Base-by-base conservation (phyloP, 1,140 invertebrate species). In the Camponotus vicinus region DNA sequence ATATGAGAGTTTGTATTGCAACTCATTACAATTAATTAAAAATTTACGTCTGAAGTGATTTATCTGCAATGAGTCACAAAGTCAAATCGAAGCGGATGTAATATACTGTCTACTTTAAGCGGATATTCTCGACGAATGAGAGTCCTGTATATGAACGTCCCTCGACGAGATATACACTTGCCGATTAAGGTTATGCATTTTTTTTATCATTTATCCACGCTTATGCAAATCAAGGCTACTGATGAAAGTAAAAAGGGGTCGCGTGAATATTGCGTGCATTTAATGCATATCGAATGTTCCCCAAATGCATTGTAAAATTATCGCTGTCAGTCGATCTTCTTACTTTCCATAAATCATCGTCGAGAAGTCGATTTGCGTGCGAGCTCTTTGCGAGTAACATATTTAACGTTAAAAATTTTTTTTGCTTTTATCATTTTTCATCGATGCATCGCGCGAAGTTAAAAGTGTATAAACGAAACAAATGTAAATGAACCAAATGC, bases 181-280 rank as follows among this genome's bases (percentile, higher is more conserved):
- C 42, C 42, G 76, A 79, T 79, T 79, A 79, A 79, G 76, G 76
- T 37, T 67, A 37, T 32, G 18, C 63, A 32, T 15, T 52, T 79
- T 78, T 21, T 49, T 79, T 67, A 79, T 79, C 34, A 52, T 52
- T 79, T 40, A 32, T n/a, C 42, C 32, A 37, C 7, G 18, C 61
- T 67, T 27, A n/a, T 21, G 32, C 7, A 45, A 27, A 79, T 37
- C 76, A 79, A 79, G 76, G 76, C 52, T 42, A 79, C 13, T 40
- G n/a, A 34, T 32, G 11, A 52, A 52, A 52, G 32, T 13, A 78
- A 79, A 79, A 79, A 61, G 21, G 13, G n/a, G 42, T 37, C 61
- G 76, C 15, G 27, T 15, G 18, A 49, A 13, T 21, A 18, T 7
- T 2, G 45, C 21, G 8, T 8, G 18, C 11, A 15, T 9, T 15